Evolutionary conservation across 2,113 vertebrate species (phyloP), one percentile per base, ranked within the genome.

Genomic region (Callipepla californica): DNA sequence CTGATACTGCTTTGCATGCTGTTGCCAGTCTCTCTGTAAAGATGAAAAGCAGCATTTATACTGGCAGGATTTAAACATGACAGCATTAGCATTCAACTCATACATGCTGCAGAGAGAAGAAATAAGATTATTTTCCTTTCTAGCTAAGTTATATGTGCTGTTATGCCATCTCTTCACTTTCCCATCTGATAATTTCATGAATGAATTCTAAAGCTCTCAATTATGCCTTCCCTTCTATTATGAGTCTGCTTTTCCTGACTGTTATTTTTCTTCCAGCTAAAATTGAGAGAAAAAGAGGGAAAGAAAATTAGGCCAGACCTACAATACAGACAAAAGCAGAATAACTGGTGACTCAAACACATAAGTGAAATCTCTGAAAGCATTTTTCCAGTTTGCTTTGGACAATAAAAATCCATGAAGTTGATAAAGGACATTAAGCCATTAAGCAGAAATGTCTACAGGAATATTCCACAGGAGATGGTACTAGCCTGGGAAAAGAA

Each of bases 1-100:
- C 42, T 87, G 48, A 93, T 90, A 87, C 45, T 72, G 94, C 87
- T 95, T 97, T 83, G 90, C 80, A 95, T 87, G 89, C 72, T 91
- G 74, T 58, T 88, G 81, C 87, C 40, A 94, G 85, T 53, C 47
- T 82, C 83, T 90, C 66, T 80, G 82, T 78, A 84, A 91, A 92
- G 81, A 97, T 80, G 92, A 96, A 95, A 85, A 93, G 68, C 75
- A 94, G 92, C 58, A 93, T 79, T 95, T 94, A 90, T 44, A 92
- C 79, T 80, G 89, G 50, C 57, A 94, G 83, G 65, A 95, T 93
- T 96, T 92, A 92, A 87, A 70, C 40, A 77, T 1, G 55, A 85
- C 77, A 95, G 79, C 85, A 95, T 94, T 93, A 96, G 72, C 85
- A 89, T 93, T 92, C 87, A 63, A 92, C 67, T 90, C 87, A 73